Evolutionary conservation across 2,113 vertebrate species (phyloP).

Genomic region (Tor tambroides): DNA sequence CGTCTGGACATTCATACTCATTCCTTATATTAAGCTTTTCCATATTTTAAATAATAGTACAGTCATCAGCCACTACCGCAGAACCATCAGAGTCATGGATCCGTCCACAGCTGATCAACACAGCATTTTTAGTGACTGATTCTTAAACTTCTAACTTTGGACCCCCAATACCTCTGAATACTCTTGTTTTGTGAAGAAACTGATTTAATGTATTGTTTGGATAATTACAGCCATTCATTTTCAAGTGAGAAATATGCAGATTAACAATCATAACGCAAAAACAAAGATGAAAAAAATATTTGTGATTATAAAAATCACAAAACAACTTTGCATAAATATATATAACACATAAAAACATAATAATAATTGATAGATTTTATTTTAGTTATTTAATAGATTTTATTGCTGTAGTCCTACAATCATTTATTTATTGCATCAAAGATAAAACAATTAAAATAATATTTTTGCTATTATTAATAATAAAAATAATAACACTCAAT

Average conservation of each 20-base stretch:
- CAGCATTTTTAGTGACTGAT: no score
- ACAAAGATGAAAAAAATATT: background rate
- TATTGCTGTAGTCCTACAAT: no score
- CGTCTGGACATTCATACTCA: background rate
- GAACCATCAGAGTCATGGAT: background rate
- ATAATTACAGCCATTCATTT: background rate
- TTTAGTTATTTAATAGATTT: no score
- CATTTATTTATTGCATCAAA: no score
- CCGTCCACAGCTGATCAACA: background rate
- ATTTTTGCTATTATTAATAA: background rate
- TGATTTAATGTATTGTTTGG: background rate
- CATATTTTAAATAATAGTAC: background rate
- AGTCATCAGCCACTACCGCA: background rate
- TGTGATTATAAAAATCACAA: background rate
- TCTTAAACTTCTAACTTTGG: background rate
- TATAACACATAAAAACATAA: background rate
- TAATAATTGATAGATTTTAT: background rate
- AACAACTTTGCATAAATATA: conserved; percentile 7
- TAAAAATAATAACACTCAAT: background rate
- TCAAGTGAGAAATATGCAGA: no score
- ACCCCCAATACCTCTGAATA: background rate
- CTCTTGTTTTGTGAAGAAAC: no score
- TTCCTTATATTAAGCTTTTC: background rate
- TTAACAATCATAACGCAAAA: background rate
- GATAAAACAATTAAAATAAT: no score